A percentile compares a stretch with the other conserved stretches of the same genome.
Conservation (phyloP, 2,888 invertebrate genomes). For the Melanostoma scalare region DNA sequence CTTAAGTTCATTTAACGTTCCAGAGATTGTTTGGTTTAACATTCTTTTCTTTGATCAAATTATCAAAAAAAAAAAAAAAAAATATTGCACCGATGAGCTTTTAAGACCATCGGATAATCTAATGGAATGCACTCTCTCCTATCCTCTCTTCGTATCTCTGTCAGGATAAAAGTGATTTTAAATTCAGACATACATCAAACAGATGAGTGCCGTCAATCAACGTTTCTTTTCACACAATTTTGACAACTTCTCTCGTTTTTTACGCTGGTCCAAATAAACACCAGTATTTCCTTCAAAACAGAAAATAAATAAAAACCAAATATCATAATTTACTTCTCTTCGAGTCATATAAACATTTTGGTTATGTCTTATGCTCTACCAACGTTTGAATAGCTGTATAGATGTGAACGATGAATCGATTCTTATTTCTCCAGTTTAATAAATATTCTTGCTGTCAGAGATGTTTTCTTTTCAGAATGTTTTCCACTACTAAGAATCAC, state of each 20-base stretch:
- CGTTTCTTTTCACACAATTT: not conserved
- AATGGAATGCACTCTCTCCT: too few relatives aligned
- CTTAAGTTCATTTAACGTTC: too few relatives aligned
- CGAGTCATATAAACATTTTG: not conserved
- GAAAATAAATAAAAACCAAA: not conserved
- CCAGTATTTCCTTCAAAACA: not conserved
- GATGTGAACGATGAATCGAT: constrained; percentile 7
- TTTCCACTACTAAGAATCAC: not conserved
- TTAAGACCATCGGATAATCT: too few relatives aligned
- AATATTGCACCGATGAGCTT: too few relatives aligned
- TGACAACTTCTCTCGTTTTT: not conserved
- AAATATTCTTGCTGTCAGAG: not conserved
- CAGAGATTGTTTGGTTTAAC: too few relatives aligned
- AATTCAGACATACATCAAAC: not conserved
- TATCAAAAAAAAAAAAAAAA: too few relatives aligned
- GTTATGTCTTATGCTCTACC: not conserved
- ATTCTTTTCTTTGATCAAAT: too few relatives aligned
- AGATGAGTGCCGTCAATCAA: constrained; percentile 9
- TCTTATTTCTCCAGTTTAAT: constrained; percentile 6
- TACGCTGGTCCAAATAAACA: not conserved
- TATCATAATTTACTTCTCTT: constrained; percentile 7
- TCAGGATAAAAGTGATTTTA: not conserved
- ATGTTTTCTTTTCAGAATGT: not conserved
- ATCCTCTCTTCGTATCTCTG: too few relatives aligned
- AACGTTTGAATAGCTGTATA: not conserved